These are phyloP conservation scores for Delichon dasypus DNA, from an alignment of 2,797 vertebrate genomes.

Conservation along the genomic window DNA sequence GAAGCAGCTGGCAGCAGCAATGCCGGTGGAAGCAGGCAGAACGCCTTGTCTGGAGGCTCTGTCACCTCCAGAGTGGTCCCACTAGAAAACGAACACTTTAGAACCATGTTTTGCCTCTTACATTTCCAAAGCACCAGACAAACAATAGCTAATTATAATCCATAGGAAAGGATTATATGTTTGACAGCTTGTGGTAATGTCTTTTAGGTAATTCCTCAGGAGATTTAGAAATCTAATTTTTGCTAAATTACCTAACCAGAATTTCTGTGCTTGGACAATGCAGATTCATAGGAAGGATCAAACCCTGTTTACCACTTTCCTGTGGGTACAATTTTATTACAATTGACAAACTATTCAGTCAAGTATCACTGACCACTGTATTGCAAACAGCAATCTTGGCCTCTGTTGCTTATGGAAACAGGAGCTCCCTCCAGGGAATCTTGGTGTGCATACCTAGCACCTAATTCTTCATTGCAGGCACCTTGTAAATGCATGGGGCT, in stretches of 20 bases:
- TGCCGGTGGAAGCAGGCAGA: neutral
- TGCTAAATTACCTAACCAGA: neutral
- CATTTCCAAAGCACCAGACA: neutral
- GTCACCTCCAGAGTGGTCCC: neutral
- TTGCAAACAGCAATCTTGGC: neutral
- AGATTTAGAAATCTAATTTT: neutral
- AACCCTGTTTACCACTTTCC: neutral
- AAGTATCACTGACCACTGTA: neutral
- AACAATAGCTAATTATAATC: constrained; percentile 24
- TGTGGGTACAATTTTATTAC: neutral
- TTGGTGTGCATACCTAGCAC: neutral
- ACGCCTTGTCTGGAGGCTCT: neutral
- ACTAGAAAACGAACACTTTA: neutral
- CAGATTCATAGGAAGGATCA: neutral
- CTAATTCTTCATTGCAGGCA: neutral
- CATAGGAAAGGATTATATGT: neutral
- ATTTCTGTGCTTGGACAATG: neutral
- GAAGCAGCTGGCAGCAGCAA: neutral
- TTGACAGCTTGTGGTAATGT: neutral
- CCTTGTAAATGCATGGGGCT: rapidly evolving
- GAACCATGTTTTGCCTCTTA: neutral
- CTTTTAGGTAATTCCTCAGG: neutral
- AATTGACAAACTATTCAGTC: neutral
- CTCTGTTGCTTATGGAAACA: neutral
- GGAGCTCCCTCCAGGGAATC: neutral